A percentile compares a stretch with the other conserved stretches of the same genome.
Conservation (phyloP, 1,140 invertebrate genomes). For the Sipha flava region DNA sequence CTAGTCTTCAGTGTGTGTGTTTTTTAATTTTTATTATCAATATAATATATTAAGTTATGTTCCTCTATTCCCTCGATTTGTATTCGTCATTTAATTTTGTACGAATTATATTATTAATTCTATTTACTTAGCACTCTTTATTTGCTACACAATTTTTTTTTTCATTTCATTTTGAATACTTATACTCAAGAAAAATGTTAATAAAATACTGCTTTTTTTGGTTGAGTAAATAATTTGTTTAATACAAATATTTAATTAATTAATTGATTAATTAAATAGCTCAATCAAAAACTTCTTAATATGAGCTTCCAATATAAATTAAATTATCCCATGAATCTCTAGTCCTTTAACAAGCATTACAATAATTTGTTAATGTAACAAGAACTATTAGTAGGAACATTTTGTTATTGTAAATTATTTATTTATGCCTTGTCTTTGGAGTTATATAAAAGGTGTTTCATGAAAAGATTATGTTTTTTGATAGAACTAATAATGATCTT, state of each 20-base stretch:
- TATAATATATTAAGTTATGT: slow-evolving; percentile 17
- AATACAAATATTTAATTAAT: too few relatives aligned
- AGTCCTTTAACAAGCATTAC: neutral
- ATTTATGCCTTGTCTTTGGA: neutral
- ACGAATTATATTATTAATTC: neutral
- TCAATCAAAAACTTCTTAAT: neutral
- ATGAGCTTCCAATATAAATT: slow-evolving; percentile 8
- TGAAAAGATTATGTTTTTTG: neutral
- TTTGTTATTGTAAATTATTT: neutral
- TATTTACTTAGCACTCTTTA: slow-evolving; percentile 19
- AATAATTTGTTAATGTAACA: neutral
- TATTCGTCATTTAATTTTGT: slow-evolving; percentile 1
- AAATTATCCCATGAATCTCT: slow-evolving; percentile 6
- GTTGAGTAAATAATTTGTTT: too few relatives aligned
- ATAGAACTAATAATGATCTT: neutral
- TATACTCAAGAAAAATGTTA: neutral
- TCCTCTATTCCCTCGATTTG: neutral
- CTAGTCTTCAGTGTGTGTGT: slow-evolving; percentile 28
- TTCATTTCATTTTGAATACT: neutral
- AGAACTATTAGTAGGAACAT: neutral
- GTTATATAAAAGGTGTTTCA: neutral
- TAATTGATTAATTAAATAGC: neutral
- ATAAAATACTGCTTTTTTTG: neutral
- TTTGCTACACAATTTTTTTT: neutral
- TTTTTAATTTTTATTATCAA: slow-evolving; percentile 3